A percentile compares a stretch with the other conserved stretches of the same genome.
phyloP scores from a whole-genome alignment of 2,888 invertebrate species.

The Campoletis raptor region DNA sequence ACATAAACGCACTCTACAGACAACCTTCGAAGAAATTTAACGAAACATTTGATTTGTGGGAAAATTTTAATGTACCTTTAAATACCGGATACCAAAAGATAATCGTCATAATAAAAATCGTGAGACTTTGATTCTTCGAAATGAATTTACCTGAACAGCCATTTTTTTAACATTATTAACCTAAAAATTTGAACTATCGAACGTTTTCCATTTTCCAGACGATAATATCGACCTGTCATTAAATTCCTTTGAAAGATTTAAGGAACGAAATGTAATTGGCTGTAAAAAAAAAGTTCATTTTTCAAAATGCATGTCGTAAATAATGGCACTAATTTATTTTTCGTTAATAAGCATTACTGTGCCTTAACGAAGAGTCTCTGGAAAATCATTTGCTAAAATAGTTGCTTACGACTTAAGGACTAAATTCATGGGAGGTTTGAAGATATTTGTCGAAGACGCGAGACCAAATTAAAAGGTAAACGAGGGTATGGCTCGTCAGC shows the following conservation, averaged over 20 bases:
- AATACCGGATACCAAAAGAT: neutral
- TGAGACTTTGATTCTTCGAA: neutral
- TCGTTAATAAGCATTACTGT: neutral
- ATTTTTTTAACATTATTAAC: neutral
- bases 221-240: too few relatives aligned
- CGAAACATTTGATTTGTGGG: constrained; percentile 14
- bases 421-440: constrained; percentile 39
- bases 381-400: neutral
- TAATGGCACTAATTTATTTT: neutral
- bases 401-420: neutral
- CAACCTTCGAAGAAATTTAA: constrained; percentile 12
- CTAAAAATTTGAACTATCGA: too few relatives aligned
- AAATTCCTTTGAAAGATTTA: too few relatives aligned
- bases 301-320: neutral
- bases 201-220: too few relatives aligned
- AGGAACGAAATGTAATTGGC: neutral
- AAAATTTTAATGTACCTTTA: neutral
- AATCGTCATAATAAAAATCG: neutral
- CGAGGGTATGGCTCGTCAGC: constrained; percentile 20
- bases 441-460: constrained; percentile 16
- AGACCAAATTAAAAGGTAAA: constrained; percentile 47
- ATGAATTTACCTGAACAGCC: too few relatives aligned
- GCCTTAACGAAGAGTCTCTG: neutral
- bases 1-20: constrained; percentile 13
- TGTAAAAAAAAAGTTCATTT: neutral